Percentiles rank a stretch among this genome's conserved stretches.
Conservation (phyloP, 2,113 vertebrate genomes). For the Indri indri region DNA sequence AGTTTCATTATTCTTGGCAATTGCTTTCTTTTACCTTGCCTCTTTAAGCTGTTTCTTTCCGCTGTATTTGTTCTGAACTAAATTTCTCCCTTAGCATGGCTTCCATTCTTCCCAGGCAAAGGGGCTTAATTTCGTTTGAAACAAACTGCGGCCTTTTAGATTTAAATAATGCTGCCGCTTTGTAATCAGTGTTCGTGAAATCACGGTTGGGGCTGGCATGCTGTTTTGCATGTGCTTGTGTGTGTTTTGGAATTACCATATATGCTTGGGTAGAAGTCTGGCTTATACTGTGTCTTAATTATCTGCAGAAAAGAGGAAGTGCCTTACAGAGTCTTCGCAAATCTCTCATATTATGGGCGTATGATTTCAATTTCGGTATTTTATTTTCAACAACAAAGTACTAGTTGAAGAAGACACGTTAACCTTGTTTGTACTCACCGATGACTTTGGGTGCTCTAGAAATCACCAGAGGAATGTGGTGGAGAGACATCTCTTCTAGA, state of each 20-base stretch:
- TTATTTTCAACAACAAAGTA: background rate
- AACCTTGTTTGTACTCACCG: background rate
- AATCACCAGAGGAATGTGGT: background rate
- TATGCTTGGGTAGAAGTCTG: background rate
- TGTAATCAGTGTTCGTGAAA: background rate
- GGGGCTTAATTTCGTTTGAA: background rate
- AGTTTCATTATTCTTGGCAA: background rate
- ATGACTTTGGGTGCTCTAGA: background rate
- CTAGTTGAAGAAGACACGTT: background rate
- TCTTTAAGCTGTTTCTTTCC: background rate
- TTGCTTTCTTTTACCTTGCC: background rate
- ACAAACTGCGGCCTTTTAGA: constrained; percentile 17
- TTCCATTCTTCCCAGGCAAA: background rate
- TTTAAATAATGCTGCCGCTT: background rate
- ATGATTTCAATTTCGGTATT: background rate
- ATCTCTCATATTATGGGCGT: background rate
- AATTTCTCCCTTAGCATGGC: background rate
- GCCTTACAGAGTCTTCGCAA: background rate
- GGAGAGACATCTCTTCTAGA: background rate
- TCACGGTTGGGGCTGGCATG: background rate
- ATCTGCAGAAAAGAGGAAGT: background rate
- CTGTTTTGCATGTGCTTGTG: background rate
- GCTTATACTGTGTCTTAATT: background rate
- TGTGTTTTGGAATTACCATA: background rate
- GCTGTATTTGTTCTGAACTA: background rate